phyloP scores from a whole-genome alignment of 2,113 vertebrate genomes.

The Seriola dumerili region DNA sequence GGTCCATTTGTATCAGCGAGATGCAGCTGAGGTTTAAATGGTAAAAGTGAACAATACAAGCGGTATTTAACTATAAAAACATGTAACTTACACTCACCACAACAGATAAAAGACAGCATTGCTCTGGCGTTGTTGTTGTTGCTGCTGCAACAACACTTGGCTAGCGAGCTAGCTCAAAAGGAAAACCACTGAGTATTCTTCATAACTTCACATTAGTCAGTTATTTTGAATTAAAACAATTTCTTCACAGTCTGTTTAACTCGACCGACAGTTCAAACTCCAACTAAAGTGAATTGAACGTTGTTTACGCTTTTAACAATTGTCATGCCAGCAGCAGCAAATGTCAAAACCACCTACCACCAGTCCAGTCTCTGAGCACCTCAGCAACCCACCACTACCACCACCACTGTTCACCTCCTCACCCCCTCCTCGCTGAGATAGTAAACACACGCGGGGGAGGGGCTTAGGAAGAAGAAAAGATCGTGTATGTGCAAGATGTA shows the following conservation, averaged over 20 bases:
- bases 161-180: conserved; percentile 19
- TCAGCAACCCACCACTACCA: neutral
- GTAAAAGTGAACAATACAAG: no score
- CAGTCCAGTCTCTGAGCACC: neutral
- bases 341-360: conserved; percentile 51
- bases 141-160: neutral
- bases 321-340: conserved; percentile 1
- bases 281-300: neutral
- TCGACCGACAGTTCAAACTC: neutral
- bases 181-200: neutral
- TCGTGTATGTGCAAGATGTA: neutral
- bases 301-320: neutral
- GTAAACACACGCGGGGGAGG: conserved; percentile 49
- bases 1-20: neutral
- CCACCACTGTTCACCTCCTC: neutral
- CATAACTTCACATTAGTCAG: neutral
- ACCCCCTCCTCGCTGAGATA: neutral
- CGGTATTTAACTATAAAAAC: neutral
- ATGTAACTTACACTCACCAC: conserved; percentile 20
- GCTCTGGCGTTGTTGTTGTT: neutral
- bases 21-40: neutral
- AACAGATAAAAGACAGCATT: neutral
- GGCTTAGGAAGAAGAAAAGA: conserved; percentile 44
- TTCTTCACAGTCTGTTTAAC: neutral
- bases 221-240: neutral